A percentile compares a stretch with the other conserved stretches of the same genome.
These are phyloP conservation scores for Physella acuta DNA, from an alignment of 1,140 invertebrate species.

Conservation along the genomic window DNA sequence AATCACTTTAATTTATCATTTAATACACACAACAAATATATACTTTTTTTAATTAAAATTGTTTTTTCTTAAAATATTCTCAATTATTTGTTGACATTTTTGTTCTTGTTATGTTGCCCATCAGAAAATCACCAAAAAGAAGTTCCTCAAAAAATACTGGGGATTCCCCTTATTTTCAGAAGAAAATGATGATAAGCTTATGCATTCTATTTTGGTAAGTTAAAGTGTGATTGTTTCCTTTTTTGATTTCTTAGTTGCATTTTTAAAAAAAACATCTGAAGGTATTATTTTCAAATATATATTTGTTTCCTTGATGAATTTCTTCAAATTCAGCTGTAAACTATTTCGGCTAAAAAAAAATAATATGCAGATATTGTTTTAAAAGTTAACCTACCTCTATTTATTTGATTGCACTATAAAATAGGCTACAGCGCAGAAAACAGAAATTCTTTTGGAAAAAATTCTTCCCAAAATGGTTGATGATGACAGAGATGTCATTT, in stretches of 20 bases:
- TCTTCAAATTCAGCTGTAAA: too few species aligned
- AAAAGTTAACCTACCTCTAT: too few species aligned
- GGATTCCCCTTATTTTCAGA: slow-evolving; percentile 13
- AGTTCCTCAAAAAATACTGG: slow-evolving; percentile 32
- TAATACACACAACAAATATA: too few species aligned
- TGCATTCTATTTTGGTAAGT: slow-evolving; percentile 12
- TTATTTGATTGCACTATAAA: too few species aligned
- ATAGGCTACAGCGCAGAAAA: slow-evolving; percentile 7
- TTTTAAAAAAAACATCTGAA: not conserved
- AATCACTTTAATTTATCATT: too few species aligned
- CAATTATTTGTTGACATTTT: too few species aligned
- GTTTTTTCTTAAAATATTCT: too few species aligned
- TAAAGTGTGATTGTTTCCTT: not conserved
- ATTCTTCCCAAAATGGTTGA: slow-evolving; percentile 2
- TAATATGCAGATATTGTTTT: too few species aligned
- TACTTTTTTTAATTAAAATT: too few species aligned
- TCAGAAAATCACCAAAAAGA: slow-evolving; percentile 30
- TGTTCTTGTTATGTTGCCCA: slow-evolving; percentile 1
- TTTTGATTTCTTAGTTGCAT: not conserved
- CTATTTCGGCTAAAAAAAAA: too few species aligned
- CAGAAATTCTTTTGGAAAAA: slow-evolving; percentile 9
- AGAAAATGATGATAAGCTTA: slow-evolving; percentile 20
- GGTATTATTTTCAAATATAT: too few species aligned
- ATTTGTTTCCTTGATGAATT: too few species aligned
- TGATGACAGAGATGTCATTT: slow-evolving; percentile 5